phyloP scores from a whole-genome alignment of 1,140 invertebrate species.

The Rhizoglyphus robini region DNA sequence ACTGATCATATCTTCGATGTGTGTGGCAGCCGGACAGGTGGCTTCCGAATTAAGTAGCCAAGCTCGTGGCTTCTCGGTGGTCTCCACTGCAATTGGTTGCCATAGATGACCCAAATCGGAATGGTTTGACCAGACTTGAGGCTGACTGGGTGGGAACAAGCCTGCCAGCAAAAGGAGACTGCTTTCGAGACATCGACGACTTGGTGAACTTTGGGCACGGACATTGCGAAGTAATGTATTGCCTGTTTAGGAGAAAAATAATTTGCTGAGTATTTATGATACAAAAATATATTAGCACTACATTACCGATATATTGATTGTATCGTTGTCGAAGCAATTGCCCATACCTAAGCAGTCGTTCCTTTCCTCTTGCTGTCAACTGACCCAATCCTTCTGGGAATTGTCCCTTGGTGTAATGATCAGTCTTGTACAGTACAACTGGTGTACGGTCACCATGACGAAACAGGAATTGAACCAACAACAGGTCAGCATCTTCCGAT shows the following conservation, averaged over 20 bases:
- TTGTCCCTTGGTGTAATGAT: background rate
- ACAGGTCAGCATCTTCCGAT: background rate
- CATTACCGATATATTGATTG: background rate
- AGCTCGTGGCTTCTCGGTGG: background rate
- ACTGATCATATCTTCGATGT: background rate
- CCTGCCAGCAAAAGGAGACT: constrained; percentile 7
- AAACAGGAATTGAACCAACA: background rate
- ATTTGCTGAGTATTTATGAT: background rate
- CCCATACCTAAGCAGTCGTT: background rate
- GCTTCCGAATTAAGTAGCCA: background rate
- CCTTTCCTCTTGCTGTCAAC: background rate
- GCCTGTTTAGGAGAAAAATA: background rate
- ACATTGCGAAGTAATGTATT: background rate
- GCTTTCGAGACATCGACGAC: constrained; percentile 14
- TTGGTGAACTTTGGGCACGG: constrained; percentile 7
- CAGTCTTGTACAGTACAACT: background rate
- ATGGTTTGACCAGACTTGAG: background rate
- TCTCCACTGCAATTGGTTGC: constrained; percentile 18
- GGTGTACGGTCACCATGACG: constrained; percentile 4
- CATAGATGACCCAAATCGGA: background rate
- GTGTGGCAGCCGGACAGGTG: background rate
- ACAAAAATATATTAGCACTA: background rate
- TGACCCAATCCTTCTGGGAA: background rate
- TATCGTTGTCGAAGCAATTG: background rate
- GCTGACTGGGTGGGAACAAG: constrained; percentile 1